phyloP scores from a whole-genome alignment of 2,797 vertebrate species.

The Sebastes itinus region DNA sequence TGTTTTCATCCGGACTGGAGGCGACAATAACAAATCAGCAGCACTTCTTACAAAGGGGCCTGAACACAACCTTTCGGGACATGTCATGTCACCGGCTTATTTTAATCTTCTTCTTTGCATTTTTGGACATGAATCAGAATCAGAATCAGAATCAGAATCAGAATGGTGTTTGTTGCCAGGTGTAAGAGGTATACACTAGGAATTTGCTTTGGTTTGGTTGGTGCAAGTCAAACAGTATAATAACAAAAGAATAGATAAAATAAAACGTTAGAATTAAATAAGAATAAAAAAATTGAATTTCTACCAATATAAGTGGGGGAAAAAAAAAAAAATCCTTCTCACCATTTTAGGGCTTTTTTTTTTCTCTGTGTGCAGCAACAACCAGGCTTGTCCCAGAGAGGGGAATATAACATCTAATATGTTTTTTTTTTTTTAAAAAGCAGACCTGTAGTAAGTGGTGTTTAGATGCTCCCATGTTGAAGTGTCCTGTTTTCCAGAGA shows the following conservation, averaged over 20 bases:
- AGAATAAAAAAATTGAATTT: too few species aligned
- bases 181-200: too few species aligned
- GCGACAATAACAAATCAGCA: conserved; percentile 28
- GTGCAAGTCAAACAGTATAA: too few species aligned
- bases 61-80: conserved; percentile 1
- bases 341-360: background rate
- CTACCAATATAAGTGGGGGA: too few species aligned
- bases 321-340: background rate
- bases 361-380: background rate
- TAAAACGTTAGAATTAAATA: too few species aligned
- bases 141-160: background rate
- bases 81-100: conserved; percentile 1
- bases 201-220: too few species aligned
- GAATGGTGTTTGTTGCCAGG: too few species aligned
- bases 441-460: background rate
- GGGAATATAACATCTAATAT: accelerated
- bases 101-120: conserved; percentile 17
- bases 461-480: background rate
- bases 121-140: conserved; percentile 2
- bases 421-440: background rate
- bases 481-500: conserved; percentile 30
- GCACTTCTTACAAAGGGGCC: conserved; percentile 23
- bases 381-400: background rate
- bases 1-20: conserved; percentile 10
- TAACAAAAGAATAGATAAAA: too few species aligned